phyloP scores from a whole-genome alignment of 2,113 vertebrate genomes.

The Pedionomus torquatus region DNA sequence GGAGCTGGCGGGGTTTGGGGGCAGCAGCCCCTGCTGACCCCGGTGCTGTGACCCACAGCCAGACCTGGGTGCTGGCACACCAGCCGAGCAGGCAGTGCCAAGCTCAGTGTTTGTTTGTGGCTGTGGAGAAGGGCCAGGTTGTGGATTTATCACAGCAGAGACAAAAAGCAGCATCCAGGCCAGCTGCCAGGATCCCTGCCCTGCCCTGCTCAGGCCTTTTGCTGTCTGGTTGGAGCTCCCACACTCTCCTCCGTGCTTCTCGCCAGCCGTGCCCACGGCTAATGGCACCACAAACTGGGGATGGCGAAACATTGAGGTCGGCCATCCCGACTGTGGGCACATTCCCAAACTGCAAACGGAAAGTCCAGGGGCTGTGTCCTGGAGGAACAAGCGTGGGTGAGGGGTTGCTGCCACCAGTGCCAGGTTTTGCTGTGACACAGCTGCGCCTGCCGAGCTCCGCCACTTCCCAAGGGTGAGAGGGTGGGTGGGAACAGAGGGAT shows the following conservation, averaged over 20 bases:
- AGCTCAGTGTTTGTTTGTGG: not conserved
- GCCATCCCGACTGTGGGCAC: accelerated
- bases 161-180: not conserved
- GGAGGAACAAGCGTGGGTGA: accelerated
- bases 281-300: not conserved
- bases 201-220: not conserved
- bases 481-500: not conserved
- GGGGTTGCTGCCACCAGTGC: not conserved
- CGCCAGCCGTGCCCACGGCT: not conserved
- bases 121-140: not conserved
- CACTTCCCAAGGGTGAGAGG: not conserved
- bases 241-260: accelerated
- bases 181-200: not conserved
- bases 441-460: not conserved
- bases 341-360: accelerated
- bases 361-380: not conserved
- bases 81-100: accelerated
- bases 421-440: not conserved
- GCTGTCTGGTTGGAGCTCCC: accelerated
- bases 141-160: not conserved
- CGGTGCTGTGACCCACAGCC: accelerated
- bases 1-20: not conserved
- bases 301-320: accelerated
- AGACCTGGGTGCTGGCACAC: accelerated
- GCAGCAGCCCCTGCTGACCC: accelerated